Evolutionary conservation across 2,113 vertebrate genomes (phyloP), one percentile per base, ranked within the genome.

Genomic region (Tor tambroides): DNA sequence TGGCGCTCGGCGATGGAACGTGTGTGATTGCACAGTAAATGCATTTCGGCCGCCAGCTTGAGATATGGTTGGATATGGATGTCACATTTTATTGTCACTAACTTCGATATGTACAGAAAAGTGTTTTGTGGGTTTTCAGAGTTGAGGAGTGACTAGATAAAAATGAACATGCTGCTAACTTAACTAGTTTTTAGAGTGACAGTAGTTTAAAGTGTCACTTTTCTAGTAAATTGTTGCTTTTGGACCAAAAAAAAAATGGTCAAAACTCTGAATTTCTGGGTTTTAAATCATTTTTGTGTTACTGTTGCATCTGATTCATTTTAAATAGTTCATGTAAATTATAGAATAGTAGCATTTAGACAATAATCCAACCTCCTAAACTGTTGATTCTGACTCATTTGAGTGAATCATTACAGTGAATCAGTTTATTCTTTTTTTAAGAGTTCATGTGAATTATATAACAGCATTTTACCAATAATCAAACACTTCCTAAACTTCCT

Each of bases 11-110:
- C 72, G 74, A 63, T 43, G 65, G 46, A 35, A 71, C 23, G 65
- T 14, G 9, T 75, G 61, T 79, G 63, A 80, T 71, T 87, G 79
- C 83, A 72, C 80, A 46, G 81, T 65, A 56, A 63, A 82, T 80
- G 61, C 75, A 67, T 46, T 87, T 84, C 35, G 32, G 10, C 72
- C 41, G 26, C 59, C 26, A 38, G 63, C 59, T n/a, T 41, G 67
- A 81, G 69, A 86, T 78, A 74, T 69, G 35, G 83, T 78, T 85
- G 28, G 83, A 74, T 67, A 65, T 30, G 72, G n/a, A 71, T 84
- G 88, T 85, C 83, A 79, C 59, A 74, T 67, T 79, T 26, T n/a
- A 63, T 71, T 87, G 75, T 80, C 38, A 8, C 14, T 21, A 12
- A 17, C 17, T 35, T 38, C 10, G 1, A 43, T 28, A 28, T 28